phyloP scores from a whole-genome alignment of 1,140 invertebrate species.

The Scaptomyza montana region DNA sequence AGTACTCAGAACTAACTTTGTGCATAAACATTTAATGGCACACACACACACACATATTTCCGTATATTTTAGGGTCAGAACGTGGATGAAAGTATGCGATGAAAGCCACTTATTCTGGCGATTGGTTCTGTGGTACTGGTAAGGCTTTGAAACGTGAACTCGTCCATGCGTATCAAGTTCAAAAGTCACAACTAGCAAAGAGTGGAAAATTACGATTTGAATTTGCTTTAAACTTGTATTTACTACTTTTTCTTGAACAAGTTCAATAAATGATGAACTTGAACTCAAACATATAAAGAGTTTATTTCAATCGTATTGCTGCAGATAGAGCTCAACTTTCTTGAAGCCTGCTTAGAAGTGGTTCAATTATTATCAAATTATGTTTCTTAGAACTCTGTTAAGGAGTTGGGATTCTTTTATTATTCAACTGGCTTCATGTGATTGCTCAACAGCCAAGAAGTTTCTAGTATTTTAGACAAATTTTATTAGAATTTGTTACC shows the following conservation, averaged over 20 bases:
- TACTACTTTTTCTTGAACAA: background rate
- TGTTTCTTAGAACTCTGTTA: too few relatives aligned
- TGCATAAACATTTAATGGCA: background rate
- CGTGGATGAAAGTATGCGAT: slow-evolving; percentile 10
- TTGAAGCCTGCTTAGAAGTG: background rate
- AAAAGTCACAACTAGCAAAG: slow-evolving; percentile 32
- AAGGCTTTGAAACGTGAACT: slow-evolving; percentile 39
- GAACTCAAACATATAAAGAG: slow-evolving; percentile 10
- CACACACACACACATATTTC: background rate
- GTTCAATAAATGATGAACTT: slow-evolving; percentile 9
- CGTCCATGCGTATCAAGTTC: slow-evolving; percentile 38
- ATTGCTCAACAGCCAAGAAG: background rate
- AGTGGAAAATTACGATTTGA: slow-evolving; percentile 19
- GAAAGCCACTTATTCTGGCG: slow-evolving; percentile 9
- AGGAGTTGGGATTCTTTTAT: too few relatives aligned
- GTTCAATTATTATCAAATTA: too few relatives aligned
- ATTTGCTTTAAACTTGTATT: slow-evolving; percentile 30
- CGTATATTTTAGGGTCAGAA: slow-evolving; percentile 15
- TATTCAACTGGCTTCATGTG: background rate
- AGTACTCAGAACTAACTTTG: background rate
- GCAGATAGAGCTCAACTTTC: background rate
- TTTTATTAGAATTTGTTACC: background rate
- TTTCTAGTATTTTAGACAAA: too few relatives aligned
- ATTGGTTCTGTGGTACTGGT: slow-evolving; percentile 18
- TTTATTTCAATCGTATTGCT: background rate